phyloP scores from a whole-genome alignment of 2,797 vertebrate species.

The Helicolenus hilgendorfi region DNA sequence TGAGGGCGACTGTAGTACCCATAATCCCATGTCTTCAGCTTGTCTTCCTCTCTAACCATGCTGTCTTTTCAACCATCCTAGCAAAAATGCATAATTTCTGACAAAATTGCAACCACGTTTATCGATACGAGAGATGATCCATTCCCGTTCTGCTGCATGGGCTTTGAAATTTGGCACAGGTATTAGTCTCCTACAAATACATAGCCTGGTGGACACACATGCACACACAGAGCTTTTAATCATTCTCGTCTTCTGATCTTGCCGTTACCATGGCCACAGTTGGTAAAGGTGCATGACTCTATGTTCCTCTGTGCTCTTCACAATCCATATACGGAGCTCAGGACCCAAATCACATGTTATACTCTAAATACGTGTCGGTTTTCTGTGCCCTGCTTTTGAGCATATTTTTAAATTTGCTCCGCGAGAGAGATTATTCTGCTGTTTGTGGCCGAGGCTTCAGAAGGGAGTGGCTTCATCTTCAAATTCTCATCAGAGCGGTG shows the following conservation, averaged over 20 bases:
- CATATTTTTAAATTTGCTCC: not conserved
- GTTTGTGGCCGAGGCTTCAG: constrained; percentile 39
- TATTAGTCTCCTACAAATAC: constrained; percentile 52
- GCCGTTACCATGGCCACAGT: constrained; percentile 88
- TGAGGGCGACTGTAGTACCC: constrained; percentile 57
- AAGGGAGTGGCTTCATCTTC: constrained; percentile 68
- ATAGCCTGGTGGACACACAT: constrained; percentile 26
- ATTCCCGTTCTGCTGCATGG: constrained; percentile 29
- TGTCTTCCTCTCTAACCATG: constrained; percentile 29
- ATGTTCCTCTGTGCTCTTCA: constrained; percentile 61
- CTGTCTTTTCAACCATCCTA: constrained; percentile 30
- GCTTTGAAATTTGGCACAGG: constrained; percentile 56
- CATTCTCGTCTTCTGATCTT: constrained; percentile 81
- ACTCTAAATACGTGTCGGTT: constrained; percentile 19
- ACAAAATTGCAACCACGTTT: constrained; percentile 5
- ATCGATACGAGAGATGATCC: constrained; percentile 8
- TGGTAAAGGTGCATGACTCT: constrained; percentile 83
- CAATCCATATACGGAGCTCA: constrained; percentile 42
- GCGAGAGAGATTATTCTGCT: constrained; percentile 1
- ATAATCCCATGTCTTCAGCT: constrained; percentile 54
- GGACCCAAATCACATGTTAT: constrained; percentile 13
- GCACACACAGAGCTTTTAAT: constrained; percentile 64
- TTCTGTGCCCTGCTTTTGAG: constrained; percentile 1
- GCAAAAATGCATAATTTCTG: constrained; percentile 13
- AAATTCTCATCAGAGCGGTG: constrained; percentile 52